Evolutionary conservation across 2,888 invertebrate species (phyloP).

Genomic region (Diarsia brunnea): DNA sequence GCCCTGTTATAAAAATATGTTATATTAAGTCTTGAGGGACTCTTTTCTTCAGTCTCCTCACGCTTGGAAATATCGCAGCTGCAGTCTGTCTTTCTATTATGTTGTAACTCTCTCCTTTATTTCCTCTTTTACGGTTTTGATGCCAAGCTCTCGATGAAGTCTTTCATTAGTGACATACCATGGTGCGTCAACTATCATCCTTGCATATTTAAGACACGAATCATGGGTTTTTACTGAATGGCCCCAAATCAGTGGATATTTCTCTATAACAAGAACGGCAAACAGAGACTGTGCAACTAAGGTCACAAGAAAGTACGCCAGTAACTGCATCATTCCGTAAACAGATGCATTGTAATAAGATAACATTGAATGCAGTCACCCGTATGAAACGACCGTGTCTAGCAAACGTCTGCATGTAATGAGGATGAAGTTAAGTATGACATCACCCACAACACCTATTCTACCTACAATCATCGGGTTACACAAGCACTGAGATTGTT

Average conservation of each 20-base stretch:
- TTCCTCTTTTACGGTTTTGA: too few species aligned
- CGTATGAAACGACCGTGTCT: conserved; percentile 7
- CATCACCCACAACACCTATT: not conserved
- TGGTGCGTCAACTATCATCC: too few species aligned
- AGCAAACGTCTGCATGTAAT: conserved; percentile 11
- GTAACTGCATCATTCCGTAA: not conserved
- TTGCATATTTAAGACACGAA: too few species aligned
- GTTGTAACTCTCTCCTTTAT: too few species aligned
- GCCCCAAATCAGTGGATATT: not conserved
- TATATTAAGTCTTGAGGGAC: too few species aligned
- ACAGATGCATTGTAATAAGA: not conserved
- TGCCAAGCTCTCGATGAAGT: too few species aligned
- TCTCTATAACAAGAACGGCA: not conserved
- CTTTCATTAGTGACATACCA: too few species aligned
- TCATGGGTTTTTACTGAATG: too few species aligned
- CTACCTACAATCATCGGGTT: not conserved
- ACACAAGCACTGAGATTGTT: not conserved
- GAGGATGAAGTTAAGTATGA: conserved; percentile 1
- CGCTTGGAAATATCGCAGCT: too few species aligned
- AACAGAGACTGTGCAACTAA: not conserved
- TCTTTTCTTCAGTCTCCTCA: too few species aligned
- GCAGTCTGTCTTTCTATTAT: too few species aligned
- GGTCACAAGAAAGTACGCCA: not conserved
- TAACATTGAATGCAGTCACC: not conserved
- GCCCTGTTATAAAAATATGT: too few species aligned